Conservation (phyloP, 2,888 invertebrate genomes). For the Alloplasta piceator region DNA sequence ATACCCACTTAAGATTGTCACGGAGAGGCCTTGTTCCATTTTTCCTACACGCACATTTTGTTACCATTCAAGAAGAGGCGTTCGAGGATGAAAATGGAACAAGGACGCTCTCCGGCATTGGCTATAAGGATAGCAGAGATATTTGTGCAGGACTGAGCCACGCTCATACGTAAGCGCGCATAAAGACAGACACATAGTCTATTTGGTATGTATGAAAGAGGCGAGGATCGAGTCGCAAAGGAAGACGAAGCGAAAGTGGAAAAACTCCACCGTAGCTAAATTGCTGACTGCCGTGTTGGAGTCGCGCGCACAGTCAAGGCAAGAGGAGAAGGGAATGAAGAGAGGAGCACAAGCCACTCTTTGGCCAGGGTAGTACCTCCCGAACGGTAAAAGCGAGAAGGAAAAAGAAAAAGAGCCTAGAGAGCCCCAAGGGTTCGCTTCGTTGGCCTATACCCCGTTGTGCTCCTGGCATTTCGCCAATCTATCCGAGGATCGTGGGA, state of each 20-base stretch:
- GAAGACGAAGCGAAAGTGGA: slow-evolving; percentile 29
- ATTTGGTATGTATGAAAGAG: slow-evolving; percentile 29
- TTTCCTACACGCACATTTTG: not conserved
- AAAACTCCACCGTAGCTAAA: slow-evolving; percentile 66
- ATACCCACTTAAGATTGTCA: not conserved
- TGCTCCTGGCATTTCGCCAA: slow-evolving; percentile 65
- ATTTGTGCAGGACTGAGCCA: not conserved
- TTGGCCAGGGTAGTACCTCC: slow-evolving; percentile 1
- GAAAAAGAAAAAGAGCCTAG: not conserved
- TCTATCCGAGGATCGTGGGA: slow-evolving; percentile 59
- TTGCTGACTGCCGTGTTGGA: slow-evolving; percentile 73
- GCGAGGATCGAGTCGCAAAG: slow-evolving; percentile 40
- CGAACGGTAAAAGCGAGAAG: not conserved
- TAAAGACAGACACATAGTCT: not conserved
- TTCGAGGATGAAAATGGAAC: slow-evolving; percentile 8
- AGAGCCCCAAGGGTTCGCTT: slow-evolving; percentile 52
- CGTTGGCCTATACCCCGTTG: slow-evolving; percentile 44
- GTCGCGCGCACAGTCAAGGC: slow-evolving; percentile 57
- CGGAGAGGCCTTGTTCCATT: slow-evolving; percentile 1
- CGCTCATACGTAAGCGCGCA: too few species aligned
- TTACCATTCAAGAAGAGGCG: slow-evolving; percentile 1
- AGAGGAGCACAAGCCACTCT: slow-evolving; percentile 10
- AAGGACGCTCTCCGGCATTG: slow-evolving; percentile 10
- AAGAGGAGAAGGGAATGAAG: slow-evolving; percentile 10
- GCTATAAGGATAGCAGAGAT: slow-evolving; percentile 5